A percentile compares a stretch with the other conserved stretches of the same genome.
Conservation (phyloP, 2,888 invertebrate species). For the Cepaea hortensis region DNA sequence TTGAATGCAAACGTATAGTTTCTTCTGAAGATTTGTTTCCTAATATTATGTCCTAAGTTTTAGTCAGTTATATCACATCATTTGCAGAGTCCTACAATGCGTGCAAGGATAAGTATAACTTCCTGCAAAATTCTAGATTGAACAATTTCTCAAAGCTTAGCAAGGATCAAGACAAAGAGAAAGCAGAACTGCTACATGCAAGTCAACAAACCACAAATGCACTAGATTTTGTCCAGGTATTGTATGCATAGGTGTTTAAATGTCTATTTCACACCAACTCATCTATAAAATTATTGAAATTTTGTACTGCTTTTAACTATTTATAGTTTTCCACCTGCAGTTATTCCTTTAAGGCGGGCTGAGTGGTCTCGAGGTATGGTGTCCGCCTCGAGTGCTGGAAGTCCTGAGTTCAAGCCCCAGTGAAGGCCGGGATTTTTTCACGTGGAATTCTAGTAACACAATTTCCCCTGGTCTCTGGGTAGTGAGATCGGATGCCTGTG, state of each 20-base stretch:
- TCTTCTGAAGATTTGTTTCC: not conserved
- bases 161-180: conserved; percentile 66
- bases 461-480: too few species aligned
- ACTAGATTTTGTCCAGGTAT: conserved; percentile 64
- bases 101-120: conserved; percentile 9
- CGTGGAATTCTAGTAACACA: too few species aligned
- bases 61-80: not conserved
- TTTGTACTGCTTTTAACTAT: too few species aligned
- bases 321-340: too few species aligned
- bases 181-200: conserved; percentile 58
- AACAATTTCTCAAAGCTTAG: conserved; percentile 52
- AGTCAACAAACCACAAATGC: conserved; percentile 60
- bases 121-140: conserved; percentile 13
- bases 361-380: too few species aligned
- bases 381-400: too few species aligned
- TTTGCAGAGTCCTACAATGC: conserved; percentile 19
- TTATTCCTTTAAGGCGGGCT: too few species aligned
- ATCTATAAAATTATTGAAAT: not conserved
- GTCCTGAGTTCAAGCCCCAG: too few species aligned
- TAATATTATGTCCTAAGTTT: too few species aligned
- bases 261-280: not conserved
- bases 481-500: too few species aligned
- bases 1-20: not conserved
- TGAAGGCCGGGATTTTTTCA: too few species aligned
- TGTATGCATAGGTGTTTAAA: not conserved